Base-by-base conservation (phyloP, 2,113 vertebrate species). In the Polypterus bichir region DNA sequence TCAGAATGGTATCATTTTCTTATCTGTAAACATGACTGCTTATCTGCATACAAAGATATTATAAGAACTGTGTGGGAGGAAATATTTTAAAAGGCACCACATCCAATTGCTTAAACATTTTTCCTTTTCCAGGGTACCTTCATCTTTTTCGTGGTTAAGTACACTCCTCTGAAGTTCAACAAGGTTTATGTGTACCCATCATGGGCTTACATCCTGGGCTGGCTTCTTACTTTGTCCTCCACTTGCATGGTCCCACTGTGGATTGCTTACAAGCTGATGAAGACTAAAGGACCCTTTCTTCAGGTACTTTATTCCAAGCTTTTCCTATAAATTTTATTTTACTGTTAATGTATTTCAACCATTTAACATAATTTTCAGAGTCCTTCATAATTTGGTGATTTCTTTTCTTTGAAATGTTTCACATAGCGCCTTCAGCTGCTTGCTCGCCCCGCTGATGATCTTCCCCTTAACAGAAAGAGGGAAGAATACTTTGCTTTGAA, bases 111-210 rank as follows among this genome's bases (percentile, higher is more conserved):
- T 10, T 54, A 11, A 54, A 27, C 4, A 59, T 53, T 51, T 9
- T 65, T 59, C 7, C 7, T 64, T 63, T 59, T 56, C 6, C 44
- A 85, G 82, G 81, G 71, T 10, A 82, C 78, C 0, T 68, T 82
- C 54, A 61, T 77, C 5, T 85, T 80, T 64, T 63, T 77, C 52
- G 1, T 83, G 27, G 46, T 81, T 62, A 81, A 58, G 66, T 80
- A 81, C 70, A 73, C 65, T 2, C 78, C 81, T 3, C 6, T 85
- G 66, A 77, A 7, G 61, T 85, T 80, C 72, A 83, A 82, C 69
- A 76, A 77, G 48, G 66, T 66, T 0, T 84, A 82, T 3, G 61
- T 78, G 60, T 84, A 83, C 68, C 82, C 82, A 4, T 69, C 70
- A 68, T 82, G 81, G 82, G 76, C 78, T 3, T 79, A 82, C 49